Conservation (phyloP, 2,797 vertebrate genomes). For the Liparis tanakae region DNA sequence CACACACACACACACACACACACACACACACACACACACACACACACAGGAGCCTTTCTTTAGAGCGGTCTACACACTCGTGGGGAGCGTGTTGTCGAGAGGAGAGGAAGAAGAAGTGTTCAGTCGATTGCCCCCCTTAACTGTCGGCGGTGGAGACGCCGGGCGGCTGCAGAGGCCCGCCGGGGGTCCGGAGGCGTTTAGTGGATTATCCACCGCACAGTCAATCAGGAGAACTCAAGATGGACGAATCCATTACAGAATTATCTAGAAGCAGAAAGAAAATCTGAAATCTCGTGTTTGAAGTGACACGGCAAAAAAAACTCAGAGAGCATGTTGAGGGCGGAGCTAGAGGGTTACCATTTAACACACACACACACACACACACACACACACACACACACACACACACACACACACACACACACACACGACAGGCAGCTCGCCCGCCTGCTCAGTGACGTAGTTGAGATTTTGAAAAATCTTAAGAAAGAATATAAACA, state of each 20-base stretch:
- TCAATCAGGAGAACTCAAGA: not conserved
- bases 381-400: too few relatives aligned
- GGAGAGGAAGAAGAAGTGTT: constrained; percentile 19
- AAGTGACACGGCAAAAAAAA: constrained; percentile 1
- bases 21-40: not conserved
- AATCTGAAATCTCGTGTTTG: not conserved
- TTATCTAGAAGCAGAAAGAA: not conserved
- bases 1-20: not conserved
- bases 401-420: constrained; percentile 40
- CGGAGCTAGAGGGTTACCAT: too few relatives aligned
- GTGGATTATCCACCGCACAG: constrained; percentile 9
- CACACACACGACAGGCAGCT: constrained; percentile 51
- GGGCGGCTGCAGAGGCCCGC: constrained; percentile 23
- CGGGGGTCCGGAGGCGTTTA: constrained; percentile 6
- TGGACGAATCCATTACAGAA: not conserved
- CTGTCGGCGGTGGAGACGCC: constrained; percentile 29
- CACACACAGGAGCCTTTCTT: not conserved
- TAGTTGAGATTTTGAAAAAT: constrained; percentile 76
- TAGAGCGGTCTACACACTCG: not conserved
- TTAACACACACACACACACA: too few relatives aligned
- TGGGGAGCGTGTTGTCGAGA: constrained; percentile 13
- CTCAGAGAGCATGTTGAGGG: constrained; percentile 30
- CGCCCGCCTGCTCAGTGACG: constrained; percentile 67
- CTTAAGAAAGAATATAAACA: constrained; percentile 49
- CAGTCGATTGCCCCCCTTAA: constrained; percentile 29